phyloP scores from a whole-genome alignment of 2,797 vertebrate species.

The Yasuhikotakia modesta region DNA sequence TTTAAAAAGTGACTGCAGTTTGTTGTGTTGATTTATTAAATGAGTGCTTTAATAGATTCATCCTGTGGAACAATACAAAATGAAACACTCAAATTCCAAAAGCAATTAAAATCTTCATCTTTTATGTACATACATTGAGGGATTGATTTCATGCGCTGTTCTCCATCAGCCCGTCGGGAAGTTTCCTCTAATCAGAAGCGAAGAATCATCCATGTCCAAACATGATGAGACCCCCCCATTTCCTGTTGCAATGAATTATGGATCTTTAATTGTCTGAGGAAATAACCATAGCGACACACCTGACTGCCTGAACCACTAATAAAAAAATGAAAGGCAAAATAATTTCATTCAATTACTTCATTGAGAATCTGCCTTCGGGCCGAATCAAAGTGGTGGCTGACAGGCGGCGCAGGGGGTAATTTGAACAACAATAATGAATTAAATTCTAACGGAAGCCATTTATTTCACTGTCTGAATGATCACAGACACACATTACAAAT shows the following conservation, averaged over 20 bases:
- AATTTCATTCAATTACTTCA: constrained; percentile 56
- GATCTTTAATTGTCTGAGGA: constrained; percentile 60
- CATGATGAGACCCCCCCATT: constrained; percentile 39
- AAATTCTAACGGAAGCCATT: constrained; percentile 39
- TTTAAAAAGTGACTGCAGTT: not conserved
- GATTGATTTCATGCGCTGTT: constrained; percentile 37
- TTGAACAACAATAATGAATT: constrained; percentile 54
- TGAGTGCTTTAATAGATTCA: not conserved
- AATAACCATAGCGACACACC: constrained; percentile 56
- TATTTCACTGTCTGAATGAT: constrained; percentile 27
- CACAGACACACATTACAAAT: not conserved
- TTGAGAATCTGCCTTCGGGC: constrained; percentile 23
- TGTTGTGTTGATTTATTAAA: not conserved
- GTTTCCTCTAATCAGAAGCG: constrained; percentile 38
- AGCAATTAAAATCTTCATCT: constrained; percentile 45
- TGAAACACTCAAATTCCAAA: constrained; percentile 39
- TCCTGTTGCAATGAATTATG: constrained; percentile 60
- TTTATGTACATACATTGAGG: constrained; percentile 36
- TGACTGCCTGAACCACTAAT: constrained; percentile 53
- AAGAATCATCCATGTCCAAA: constrained; percentile 32
- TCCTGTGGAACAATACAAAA: not conserved
- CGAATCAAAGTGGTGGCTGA: not conserved
- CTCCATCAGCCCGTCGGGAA: constrained; percentile 12
- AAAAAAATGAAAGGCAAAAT: constrained; percentile 51
- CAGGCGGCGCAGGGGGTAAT: constrained; percentile 20